phyloP scores from a whole-genome alignment of 1,140 invertebrate genomes.

The Aphelenchoides fujianensis region DNA sequence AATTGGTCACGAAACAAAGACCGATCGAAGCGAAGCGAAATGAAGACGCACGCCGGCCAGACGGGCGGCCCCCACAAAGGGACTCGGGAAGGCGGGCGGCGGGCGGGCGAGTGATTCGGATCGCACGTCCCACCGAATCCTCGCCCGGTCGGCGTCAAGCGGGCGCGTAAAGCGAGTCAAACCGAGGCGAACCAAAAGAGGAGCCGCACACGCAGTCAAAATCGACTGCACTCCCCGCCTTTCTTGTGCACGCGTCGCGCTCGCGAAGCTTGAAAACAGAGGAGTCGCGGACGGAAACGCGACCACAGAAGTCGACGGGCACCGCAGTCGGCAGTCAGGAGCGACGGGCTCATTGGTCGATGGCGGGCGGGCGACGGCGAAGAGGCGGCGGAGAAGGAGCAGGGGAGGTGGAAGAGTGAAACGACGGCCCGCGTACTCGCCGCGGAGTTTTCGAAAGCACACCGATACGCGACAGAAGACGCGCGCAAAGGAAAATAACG shows the following conservation, averaged over 20 bases:
- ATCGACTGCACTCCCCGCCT: neutral
- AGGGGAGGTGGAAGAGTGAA: neutral
- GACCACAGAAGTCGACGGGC: slow-evolving; percentile 1
- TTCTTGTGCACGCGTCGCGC: neutral
- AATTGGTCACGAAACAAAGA: neutral
- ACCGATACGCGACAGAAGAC: neutral
- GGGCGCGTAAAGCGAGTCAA: slow-evolving; percentile 1
- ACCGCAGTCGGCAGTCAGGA: neutral
- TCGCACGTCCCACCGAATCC: no score
- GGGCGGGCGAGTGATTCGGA: no score
- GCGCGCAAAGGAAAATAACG: neutral
- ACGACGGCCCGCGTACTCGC: no score
- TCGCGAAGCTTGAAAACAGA: neutral
- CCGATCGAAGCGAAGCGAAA: no score
- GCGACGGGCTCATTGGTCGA: neutral
- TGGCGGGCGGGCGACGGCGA: no score
- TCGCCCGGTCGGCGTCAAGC: neutral
- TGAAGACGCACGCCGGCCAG: no score
- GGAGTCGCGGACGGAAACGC: neutral
- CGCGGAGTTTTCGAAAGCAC: slow-evolving; percentile 2
- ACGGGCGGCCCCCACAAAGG: no score
- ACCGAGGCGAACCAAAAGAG: neutral
- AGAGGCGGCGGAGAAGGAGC: neutral
- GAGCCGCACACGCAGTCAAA: neutral
- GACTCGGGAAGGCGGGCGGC: no score